phyloP scores from a whole-genome alignment of 1,140 invertebrate genomes.

The Anadara kagoshimensis region DNA sequence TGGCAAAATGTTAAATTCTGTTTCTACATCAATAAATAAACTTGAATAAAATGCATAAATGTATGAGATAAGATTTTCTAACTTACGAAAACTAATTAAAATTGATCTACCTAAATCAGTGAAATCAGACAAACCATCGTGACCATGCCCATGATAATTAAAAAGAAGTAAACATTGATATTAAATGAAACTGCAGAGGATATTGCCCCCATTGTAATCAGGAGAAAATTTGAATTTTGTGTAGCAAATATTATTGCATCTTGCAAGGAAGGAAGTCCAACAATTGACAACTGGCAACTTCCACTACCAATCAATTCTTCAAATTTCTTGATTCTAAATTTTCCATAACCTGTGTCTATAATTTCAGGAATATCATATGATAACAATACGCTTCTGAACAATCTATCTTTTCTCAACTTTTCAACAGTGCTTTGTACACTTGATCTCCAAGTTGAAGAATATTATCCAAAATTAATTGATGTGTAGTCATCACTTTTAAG shows the following conservation, averaged over 20 bases:
- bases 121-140: background rate
- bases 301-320: background rate
- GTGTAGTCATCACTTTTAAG: background rate
- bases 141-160: background rate
- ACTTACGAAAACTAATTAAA: background rate
- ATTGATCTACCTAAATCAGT: background rate
- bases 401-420: background rate
- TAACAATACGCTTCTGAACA: background rate
- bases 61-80: background rate
- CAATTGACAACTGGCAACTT: background rate
- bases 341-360: background rate
- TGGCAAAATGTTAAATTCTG: background rate
- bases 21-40: background rate
- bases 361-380: background rate
- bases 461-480: background rate
- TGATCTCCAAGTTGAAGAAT: background rate
- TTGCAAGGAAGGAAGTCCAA: background rate
- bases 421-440: background rate
- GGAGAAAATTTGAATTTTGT: background rate
- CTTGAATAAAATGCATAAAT: background rate
- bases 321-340: constrained; percentile 8
- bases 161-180: background rate
- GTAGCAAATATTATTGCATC: background rate
- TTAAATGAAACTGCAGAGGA: background rate
- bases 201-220: background rate